Evolutionary conservation across 2,888 invertebrate species (phyloP), one percentile per base, ranked within the genome.

Genomic region (Carcina quercana): DNA sequence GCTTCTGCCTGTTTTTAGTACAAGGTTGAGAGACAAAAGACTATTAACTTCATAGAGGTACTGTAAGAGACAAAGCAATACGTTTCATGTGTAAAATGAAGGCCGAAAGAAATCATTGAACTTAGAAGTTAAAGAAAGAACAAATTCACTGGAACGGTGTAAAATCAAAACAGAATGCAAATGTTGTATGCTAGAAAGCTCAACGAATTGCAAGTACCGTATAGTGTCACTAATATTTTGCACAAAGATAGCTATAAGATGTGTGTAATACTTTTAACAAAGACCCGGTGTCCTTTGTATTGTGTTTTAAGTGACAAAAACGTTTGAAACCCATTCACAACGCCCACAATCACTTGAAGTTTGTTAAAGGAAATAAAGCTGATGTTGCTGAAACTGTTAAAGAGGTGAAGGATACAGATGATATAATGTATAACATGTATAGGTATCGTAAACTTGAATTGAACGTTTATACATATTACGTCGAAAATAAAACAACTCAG

Each of bases 331-430:
- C 38, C 42, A 51, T 45, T 52, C 42, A 38, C 43, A 35, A 37
- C 50, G 40, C 54, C 57, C 47, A 58, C 55, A 43, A 46, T 45
- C 43, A 28, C 28, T 41, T 43, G 21, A 40, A 33, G 27, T 34
- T 38, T 30, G 38, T 36, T 36, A 15, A 32, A 37, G 25, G 33
- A 34, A 44, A 42, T 40, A 30, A 26, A 35, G 41, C 43, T 35
- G 25, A 33, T 41, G 32, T 37, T 30, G 35, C 32, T 25, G 34
- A 42, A 42, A 35, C 32, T 22, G 33, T 34, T 31, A 28, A 44
- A 37, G 41, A 38, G 43, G 45, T 47, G 37, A 46, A 46, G 45
- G 46, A 37, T 42, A n/a, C n/a, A n/a, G n/a, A n/a, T n/a, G n/a
- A n/a, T n/a, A n/a, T n/a, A n/a, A n/a, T n/a, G n/a, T n/a, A n/a